Base-by-base conservation (phyloP, 2,797 vertebrate genomes). In the Sciurus vulgaris region DNA sequence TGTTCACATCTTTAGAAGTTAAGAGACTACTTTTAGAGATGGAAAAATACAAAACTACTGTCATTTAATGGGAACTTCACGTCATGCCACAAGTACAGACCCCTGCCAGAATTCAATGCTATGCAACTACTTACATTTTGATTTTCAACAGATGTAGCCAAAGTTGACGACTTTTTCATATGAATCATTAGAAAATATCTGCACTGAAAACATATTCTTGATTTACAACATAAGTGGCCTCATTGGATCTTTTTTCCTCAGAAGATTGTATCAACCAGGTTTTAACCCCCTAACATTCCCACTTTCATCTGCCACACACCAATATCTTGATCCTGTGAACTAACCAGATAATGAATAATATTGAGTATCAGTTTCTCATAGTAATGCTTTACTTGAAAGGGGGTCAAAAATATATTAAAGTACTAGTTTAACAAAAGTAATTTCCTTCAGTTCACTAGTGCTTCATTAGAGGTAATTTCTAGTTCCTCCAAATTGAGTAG, bases 101-200 rank as follows among this genome's bases (percentile, higher is more conserved):
- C 73, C 51, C 73, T 90, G 89, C 76, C 84, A 95, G 70, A 87
- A 95, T 70, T 49, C 67, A 81, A 18, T 49, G 49, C 70, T 89
- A 35, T 9, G 17, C 41, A 76, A 92, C 78, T 76, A 92, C 91
- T 77, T 92, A 84, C 47, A 92, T 85, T 92, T 85, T 96, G 85
- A 96, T 97, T 97, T 97, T 93, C 91, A 93, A 74, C 93, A 97
- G 94, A 96, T 93, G 96, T 72, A 79, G 77, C 90, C 78, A 51
- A 93, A 77, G 69, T 89, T 90, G 95, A 96, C 94, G 96, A 95
- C 78, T 89, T 83, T 96, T 67, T 96, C 89, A 77, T 96, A 91
- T 92, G 95, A 97, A 87, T 91, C 89, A 93, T 97, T 95, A 97
- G 95, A 93, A 96, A 92, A 87, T 96, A 96, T 93, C 97, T 97